These are phyloP conservation scores for Drosophila funebris DNA, from an alignment of 1,140 invertebrate species.

Conservation along the genomic window DNA sequence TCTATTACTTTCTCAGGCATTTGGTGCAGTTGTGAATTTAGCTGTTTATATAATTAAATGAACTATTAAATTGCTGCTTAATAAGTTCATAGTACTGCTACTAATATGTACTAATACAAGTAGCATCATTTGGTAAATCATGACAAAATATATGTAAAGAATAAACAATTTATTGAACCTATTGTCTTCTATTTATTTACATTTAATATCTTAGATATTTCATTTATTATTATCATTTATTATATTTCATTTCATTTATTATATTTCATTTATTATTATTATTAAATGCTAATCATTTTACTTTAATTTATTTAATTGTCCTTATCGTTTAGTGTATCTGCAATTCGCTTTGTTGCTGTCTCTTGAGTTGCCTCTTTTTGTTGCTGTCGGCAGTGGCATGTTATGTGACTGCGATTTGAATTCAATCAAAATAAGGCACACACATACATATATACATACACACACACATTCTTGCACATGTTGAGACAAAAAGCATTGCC, in stretches of 20 bases:
- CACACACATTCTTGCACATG: not conserved
- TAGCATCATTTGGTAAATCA: too few species aligned
- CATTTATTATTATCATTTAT: not conserved
- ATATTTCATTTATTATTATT: not conserved
- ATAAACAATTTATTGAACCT: too few species aligned
- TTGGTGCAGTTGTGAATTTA: too few species aligned
- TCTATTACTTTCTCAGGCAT: not conserved
- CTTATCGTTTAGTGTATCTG: conserved; percentile 13
- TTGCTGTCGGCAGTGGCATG: conserved; percentile 44
- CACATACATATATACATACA: too few species aligned
- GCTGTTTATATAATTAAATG: too few species aligned
- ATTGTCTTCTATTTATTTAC: too few species aligned
- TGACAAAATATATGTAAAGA: too few species aligned
- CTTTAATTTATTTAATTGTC: not conserved
- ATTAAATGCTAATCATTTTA: not conserved
- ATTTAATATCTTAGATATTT: too few species aligned
- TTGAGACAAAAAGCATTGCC: conserved; percentile 50
- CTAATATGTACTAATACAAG: too few species aligned
- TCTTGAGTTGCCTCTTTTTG: conserved; percentile 12
- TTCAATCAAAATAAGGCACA: conserved; percentile 79
- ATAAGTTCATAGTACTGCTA: too few species aligned
- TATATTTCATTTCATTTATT: not conserved
- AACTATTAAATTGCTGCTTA: too few species aligned
- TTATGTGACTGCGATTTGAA: conserved; percentile 76
- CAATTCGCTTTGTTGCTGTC: not conserved